Base-by-base conservation (phyloP, 2,113 vertebrate genomes). In the Coptodon bakossiorum region DNA sequence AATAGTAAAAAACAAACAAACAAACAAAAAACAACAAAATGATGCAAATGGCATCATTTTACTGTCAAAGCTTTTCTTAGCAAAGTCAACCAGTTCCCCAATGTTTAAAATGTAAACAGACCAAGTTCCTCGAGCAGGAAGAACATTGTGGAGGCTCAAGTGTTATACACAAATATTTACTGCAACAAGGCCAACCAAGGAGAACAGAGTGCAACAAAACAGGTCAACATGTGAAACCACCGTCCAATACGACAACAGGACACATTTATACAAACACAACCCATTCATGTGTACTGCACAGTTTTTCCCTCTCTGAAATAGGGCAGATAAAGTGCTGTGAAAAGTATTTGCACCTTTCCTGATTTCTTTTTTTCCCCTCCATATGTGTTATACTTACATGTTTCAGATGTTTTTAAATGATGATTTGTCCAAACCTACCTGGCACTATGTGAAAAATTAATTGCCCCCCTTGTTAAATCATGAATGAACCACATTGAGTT, bases 21-120 rank as follows among this genome's bases (percentile, higher is more conserved):
- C 3, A 61, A 59, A 36, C 4, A n/a, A 29, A 27, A 14, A 14
- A 29, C 0, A 0, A 1, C 3, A 45, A 38, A 22, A 17, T 27
- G 9, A 27, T 48, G 68, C n/a, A 76, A 73, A 76, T 76, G 40
- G 24, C 14, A 73, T 45, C 22, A 16, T 48, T 73, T 48, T 48
- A 45, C 43, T 48, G 29, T 73, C 40, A 48, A 73, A 48, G 5
- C 22, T 50, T 76, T 31, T 31, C 6, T 50, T 76, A 50, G 71
- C 4, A 76, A 48, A 76, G 71, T 19, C 43, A 29, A 48, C 71
- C 40, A 76, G 68, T 45, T 45, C 22, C 13, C 66, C 7, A 16
- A 73, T 43, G 61, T 45, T 45, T 73, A 73, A 73, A 76, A 45
- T 17, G 13, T 11, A 50, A 17, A 76, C 24, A 50, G 71, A 31